Evolutionary conservation across 2,888 invertebrate species (phyloP).

Genomic region (Drosophila meridiana): DNA sequence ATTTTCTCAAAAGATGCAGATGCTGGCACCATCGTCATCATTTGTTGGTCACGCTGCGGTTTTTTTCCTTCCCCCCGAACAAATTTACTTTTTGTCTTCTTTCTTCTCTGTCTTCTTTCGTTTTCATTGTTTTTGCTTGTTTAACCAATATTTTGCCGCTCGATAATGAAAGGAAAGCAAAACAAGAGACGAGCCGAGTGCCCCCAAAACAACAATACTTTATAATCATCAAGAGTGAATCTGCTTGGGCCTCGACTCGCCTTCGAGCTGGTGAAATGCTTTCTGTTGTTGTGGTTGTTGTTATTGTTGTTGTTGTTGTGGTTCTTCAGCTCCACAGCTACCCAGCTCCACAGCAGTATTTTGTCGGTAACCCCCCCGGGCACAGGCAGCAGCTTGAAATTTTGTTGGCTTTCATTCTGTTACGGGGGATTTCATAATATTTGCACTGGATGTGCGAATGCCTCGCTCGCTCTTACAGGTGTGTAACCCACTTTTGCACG

Average conservation of each 20-base stretch:
- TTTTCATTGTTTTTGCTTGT: conserved; percentile 77
- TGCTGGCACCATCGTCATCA: conserved; percentile 71
- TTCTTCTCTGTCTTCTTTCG: conserved; percentile 60
- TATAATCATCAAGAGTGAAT: conserved; percentile 80
- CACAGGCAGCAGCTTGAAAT: conserved; percentile 15
- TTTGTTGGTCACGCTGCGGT: conserved; percentile 76
- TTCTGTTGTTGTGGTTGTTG: conserved; percentile 18
- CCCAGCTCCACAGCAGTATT: conserved; percentile 35
- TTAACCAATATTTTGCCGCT: conserved; percentile 81
- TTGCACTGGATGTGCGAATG: conserved; percentile 53
- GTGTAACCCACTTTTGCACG: conserved; percentile 66
- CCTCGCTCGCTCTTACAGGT: conserved; percentile 62
- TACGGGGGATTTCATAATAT: conserved; percentile 74
- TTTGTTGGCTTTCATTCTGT: conserved; percentile 60
- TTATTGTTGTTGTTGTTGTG: not conserved
- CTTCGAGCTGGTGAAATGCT: conserved; percentile 63
- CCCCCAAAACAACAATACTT: conserved; percentile 68
- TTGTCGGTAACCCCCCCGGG: conserved; percentile 30
- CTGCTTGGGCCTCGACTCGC: conserved; percentile 54
- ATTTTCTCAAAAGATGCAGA: conserved; percentile 65
- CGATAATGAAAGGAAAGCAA: conserved; percentile 81
- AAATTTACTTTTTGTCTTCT: conserved; percentile 56
- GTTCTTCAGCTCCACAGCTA: conserved; percentile 27
- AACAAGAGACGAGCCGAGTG: conserved; percentile 51
- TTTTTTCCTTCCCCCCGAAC: conserved; percentile 32